phyloP scores from a whole-genome alignment of 2,888 invertebrate genomes.

The Dynastes maya region DNA sequence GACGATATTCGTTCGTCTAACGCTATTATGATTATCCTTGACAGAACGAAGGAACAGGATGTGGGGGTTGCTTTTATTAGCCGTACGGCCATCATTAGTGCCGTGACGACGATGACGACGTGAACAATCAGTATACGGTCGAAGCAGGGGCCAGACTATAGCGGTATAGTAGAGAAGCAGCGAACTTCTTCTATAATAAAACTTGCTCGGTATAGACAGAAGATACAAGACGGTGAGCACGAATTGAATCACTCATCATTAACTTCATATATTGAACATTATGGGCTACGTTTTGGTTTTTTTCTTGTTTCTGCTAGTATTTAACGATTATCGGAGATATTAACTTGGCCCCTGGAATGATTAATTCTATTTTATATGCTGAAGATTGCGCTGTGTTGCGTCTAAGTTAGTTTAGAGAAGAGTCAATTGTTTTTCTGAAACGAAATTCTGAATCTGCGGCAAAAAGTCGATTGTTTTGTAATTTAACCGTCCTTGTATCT shows the following conservation, averaged over 20 bases:
- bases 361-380: too few relatives aligned
- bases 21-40: slow-evolving; percentile 70
- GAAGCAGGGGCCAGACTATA: neutral
- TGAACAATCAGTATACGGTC: slow-evolving; percentile 48
- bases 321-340: too few relatives aligned
- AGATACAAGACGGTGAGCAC: slow-evolving; percentile 1
- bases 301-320: too few relatives aligned
- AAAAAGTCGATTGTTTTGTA: too few relatives aligned
- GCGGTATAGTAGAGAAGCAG: neutral
- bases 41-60: slow-evolving; percentile 66
- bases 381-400: too few relatives aligned
- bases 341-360: too few relatives aligned
- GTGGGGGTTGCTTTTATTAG: slow-evolving; percentile 60
- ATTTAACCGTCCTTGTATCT: too few relatives aligned
- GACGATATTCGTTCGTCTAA: slow-evolving; percentile 70
- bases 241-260: slow-evolving; percentile 12
- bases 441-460: too few relatives aligned
- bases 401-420: too few relatives aligned
- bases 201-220: neutral
- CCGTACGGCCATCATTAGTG: slow-evolving; percentile 57
- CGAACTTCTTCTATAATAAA: slow-evolving; percentile 13
- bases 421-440: too few relatives aligned
- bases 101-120: slow-evolving; percentile 53
- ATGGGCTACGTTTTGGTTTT: neutral
- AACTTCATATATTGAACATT: slow-evolving; percentile 9